Base-by-base conservation (phyloP, 2,888 invertebrate species). In the Phragmatobia fuliginosa region DNA sequence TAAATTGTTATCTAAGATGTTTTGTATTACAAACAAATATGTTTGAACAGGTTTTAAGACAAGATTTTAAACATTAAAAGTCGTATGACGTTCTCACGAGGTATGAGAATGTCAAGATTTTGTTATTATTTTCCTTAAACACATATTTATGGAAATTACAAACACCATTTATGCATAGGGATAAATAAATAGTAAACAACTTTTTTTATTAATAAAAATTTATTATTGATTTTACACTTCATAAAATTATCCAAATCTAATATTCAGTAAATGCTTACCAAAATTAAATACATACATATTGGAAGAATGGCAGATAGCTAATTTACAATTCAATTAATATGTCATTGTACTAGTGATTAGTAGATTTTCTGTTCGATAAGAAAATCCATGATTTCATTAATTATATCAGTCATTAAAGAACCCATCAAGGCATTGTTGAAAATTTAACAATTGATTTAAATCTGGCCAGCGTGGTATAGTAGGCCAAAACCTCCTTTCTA, bases 201-300 rank as follows among this genome's bases (percentile, higher is more conserved):
- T 58, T 36, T 74, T 73, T 74, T 67, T 80, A 77, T 79, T 85
- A n/a, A n/a, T n/a, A 84, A 79, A 85, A 85, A 72, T 87, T 83
- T 85, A 88, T 85, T 88, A 82, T 78, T 75, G 71, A 82, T 81
- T 83, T 79, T 70, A 83, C 81, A 83, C 74, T 83, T 78, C 81
- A 82, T 83, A 84, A 81, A 84, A 78, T 83, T 81, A 85, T 85
- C 81, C 75, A 85, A 85, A 84, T 72, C 69, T 67, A 64, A 71
- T 76, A 75, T 76, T 72, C 69, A 78, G 78, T 85, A 87, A 85
- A 86, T 85, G 83, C 83, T 78, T 81, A 80, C 75, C 66, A 74
- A 74, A 73, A 75, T 61, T 66, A 76, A 75, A 79, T 74, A 81
- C 74, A 79, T 74, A 81, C 74, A 77, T 56, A 56, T 69, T 80